phyloP scores from a whole-genome alignment of 2,797 vertebrate species.

The Coregonus suidteri region DNA sequence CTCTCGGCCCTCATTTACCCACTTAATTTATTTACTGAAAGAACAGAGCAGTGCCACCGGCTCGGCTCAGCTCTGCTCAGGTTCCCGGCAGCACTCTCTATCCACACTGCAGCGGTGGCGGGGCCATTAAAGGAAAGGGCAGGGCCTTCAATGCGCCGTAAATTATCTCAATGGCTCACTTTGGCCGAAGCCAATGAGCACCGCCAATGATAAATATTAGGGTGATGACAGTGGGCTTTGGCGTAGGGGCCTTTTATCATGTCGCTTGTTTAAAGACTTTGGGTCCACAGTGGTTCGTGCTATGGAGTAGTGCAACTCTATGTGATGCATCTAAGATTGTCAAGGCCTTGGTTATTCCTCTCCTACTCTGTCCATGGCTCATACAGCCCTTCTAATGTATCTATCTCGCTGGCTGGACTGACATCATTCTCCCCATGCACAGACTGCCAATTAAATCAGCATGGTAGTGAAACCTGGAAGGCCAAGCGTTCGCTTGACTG shows the following conservation, averaged over 20 bases:
- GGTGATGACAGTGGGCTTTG: constrained; percentile 48
- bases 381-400: constrained; percentile 4
- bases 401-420: constrained; percentile 49
- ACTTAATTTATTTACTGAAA: constrained; percentile 75
- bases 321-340: constrained; percentile 46
- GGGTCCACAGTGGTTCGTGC: constrained; percentile 20
- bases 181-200: constrained; percentile 54
- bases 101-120: constrained; percentile 18
- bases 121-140: constrained; percentile 58
- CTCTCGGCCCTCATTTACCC: constrained; percentile 64
- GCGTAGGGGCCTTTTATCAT: constrained; percentile 61
- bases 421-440: constrained; percentile 54
- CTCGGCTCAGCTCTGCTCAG: constrained; percentile 49
- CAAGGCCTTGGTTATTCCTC: constrained; percentile 21
- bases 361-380: too few relatives aligned
- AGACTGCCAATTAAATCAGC: constrained; percentile 59
- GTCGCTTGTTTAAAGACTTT: neutral
- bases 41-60: constrained; percentile 54
- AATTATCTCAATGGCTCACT: constrained; percentile 63
- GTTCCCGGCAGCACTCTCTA: constrained; percentile 51
- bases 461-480: constrained; percentile 38
- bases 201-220: constrained; percentile 64
- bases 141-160: constrained; percentile 51
- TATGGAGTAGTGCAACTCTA: constrained; percentile 29
- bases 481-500: constrained; percentile 45